Evolutionary conservation across 2,113 vertebrate genomes (phyloP).

Genomic region (Sinocyclocheilus rhinocerous): DNA sequence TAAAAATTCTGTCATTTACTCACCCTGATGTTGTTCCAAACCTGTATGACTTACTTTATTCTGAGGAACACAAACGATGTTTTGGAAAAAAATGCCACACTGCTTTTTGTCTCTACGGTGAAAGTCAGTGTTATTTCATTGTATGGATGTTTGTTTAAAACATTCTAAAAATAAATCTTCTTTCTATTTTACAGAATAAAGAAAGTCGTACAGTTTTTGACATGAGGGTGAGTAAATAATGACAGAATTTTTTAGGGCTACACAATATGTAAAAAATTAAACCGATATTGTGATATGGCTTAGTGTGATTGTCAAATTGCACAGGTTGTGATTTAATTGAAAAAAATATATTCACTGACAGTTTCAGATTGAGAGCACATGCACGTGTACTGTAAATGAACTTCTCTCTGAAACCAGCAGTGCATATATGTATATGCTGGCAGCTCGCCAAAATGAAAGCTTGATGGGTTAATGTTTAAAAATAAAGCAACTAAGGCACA

Average conservation of each 20-base stretch:
- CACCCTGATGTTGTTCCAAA: background rate
- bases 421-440: background rate
- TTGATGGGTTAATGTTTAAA: no score
- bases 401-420: background rate
- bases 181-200: background rate
- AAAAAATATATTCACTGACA: background rate
- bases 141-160: background rate
- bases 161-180: background rate
- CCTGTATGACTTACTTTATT: background rate
- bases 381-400: background rate
- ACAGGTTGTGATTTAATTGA: background rate
- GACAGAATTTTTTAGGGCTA: background rate
- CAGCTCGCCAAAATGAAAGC: no score
- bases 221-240: background rate
- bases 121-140: background rate
- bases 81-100: background rate
- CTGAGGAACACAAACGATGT: background rate
- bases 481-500: no score
- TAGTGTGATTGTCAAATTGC: background rate
- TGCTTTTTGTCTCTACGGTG: background rate
- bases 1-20: background rate
- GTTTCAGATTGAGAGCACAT: background rate
- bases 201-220: background rate
- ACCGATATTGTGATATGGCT: background rate
- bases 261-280: background rate